Percentiles rank a stretch among this genome's conserved stretches.
Evolutionary conservation across 35 echinoderm and acorn worm genomes (phyloP).

Genomic region (Apostichopus californicus): DNA sequence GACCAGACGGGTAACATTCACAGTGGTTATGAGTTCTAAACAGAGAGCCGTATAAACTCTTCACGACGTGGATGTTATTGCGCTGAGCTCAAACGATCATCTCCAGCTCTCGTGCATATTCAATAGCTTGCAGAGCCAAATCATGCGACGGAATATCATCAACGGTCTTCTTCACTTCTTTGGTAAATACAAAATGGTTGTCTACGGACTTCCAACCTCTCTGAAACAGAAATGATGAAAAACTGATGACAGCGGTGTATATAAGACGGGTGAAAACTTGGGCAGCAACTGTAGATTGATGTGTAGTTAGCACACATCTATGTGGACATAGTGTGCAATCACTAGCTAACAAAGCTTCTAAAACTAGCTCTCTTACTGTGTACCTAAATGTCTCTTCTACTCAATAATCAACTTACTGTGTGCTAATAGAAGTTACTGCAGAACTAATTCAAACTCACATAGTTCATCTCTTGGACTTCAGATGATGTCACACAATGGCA

Average conservation of each 20-base stretch:
- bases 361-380: too few species aligned
- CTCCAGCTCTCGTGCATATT: conserved; percentile 97
- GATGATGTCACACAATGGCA: too few species aligned
- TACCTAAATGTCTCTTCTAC: too few species aligned
- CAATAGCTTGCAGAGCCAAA: conserved; percentile 90
- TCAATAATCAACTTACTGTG: too few species aligned
- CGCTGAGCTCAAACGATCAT: conserved; percentile 84
- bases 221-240: conserved; percentile 36
- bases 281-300: not conserved
- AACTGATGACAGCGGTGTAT: too few species aligned
- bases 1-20: not conserved
- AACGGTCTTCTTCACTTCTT: conserved; percentile 93
- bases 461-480: too few species aligned
- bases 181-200: conserved; percentile 84
- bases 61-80: not conserved
- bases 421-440: too few species aligned
- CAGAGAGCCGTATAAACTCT: not conserved
- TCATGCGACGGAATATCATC: conserved; percentile 89
- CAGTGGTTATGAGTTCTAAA: not conserved
- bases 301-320: not conserved
- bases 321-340: not conserved
- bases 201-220: conserved; percentile 79
- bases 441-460: too few species aligned
- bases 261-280: too few species aligned
- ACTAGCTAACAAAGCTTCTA: too few species aligned